Base-by-base conservation (phyloP, 1,140 invertebrate species). In the Brachionus paranguensis region DNA sequence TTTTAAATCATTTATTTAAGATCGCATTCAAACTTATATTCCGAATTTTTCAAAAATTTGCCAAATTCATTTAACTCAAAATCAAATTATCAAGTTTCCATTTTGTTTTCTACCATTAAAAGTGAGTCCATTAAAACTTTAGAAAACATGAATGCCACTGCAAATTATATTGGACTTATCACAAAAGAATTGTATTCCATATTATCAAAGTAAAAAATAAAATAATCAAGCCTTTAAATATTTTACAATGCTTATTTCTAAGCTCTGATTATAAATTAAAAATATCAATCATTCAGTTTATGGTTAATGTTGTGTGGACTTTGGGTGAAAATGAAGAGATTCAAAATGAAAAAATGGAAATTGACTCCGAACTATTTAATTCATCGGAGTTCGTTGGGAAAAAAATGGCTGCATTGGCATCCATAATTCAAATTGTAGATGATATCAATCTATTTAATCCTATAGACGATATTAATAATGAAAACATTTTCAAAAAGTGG, bases 21-120 rank as follows among this genome's bases (percentile, higher is more conserved):
- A 45, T 41, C 78, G 1, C 53, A 81, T 68, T 60, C 78, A 64
- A 81, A 81, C 17, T 12, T 81, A n/a, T 81, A 64, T 64, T 47
- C 27, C 14, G 78, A 81, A 68, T 81, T 81, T 81, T 60, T 81
- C 43, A 60, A 68, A 64, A 81, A 81, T 47, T 81, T 81, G 24
- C 78, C 78, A 60, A 43, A n/a, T 24, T 81, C 78, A 14, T 68
- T 64, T 20, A 41, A 47, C 0, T 3, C 20, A 6, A 43, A 43
- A 17, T 81, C 78, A 24, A 81, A 81, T 29, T 81, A 81, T 14
- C 78, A 81, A 37, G 78, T 81, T 3, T 10, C 41, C 3, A 55
- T 47, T 14, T 37, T 81, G 4, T 81, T 81, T 37, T 24, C 33
- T n/a, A 81, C 53, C 20, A 60, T 81, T 24, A 33, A 81, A 45